Percentiles rank a stretch among this genome's conserved stretches.
phyloP scores from a whole-genome alignment of 2,113 vertebrate genomes.

The Kryptolebias marmoratus region DNA sequence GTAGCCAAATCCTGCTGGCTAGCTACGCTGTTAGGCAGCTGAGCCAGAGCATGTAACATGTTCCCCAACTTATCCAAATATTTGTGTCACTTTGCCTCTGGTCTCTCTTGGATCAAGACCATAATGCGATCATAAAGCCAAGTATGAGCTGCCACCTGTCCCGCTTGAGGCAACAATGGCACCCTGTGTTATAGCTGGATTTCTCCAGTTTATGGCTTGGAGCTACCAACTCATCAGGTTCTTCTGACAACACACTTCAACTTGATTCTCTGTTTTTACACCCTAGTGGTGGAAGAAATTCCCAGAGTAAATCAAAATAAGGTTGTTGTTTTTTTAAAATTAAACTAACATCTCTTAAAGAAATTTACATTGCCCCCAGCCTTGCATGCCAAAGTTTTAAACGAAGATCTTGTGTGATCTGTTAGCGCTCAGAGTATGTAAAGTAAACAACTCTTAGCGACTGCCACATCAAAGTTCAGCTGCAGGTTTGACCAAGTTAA shows the following conservation, averaged over 20 bases:
- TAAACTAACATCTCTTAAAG: too few species aligned
- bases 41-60: not conserved
- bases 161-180: slow-evolving; percentile 24
- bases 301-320: not conserved
- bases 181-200: not conserved
- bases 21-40: not conserved
- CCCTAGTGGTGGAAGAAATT: not conserved
- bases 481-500: too few species aligned
- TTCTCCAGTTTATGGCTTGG: slow-evolving; percentile 30
- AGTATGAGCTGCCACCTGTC: slow-evolving; percentile 43
- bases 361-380: too few species aligned
- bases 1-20: not conserved
- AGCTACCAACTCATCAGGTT: slow-evolving; percentile 19
- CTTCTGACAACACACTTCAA: not conserved
- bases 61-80: slow-evolving; percentile 38
- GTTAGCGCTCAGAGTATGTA: too few species aligned
- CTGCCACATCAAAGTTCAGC: too few species aligned
- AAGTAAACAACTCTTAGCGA: too few species aligned
- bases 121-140: slow-evolving; percentile 2
- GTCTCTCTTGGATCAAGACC: slow-evolving; percentile 14
- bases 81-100: slow-evolving; percentile 7
- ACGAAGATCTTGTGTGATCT: too few species aligned
- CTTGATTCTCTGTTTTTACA: not conserved
- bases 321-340: too few species aligned
- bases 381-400: too few species aligned